Percentiles rank a stretch among this genome's conserved stretches.
Conservation (phyloP, 2,888 invertebrate genomes). For the Candidula unifasciata region DNA sequence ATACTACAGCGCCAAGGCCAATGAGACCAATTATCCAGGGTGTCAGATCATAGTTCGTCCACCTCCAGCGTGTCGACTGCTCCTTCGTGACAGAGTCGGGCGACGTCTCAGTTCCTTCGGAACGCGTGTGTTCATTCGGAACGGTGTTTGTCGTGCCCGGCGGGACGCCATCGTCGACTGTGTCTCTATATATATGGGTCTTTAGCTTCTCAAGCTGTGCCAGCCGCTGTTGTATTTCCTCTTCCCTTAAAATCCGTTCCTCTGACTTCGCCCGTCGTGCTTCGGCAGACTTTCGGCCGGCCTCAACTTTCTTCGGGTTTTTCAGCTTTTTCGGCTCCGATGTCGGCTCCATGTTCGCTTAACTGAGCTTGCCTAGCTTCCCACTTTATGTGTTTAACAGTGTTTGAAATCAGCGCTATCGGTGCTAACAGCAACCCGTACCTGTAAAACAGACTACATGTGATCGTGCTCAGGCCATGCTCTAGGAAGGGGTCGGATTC, state of each 20-base stretch:
- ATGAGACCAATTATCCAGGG: too few relatives aligned
- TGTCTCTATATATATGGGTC: too few relatives aligned
- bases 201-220: too few relatives aligned
- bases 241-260: neutral
- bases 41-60: too few relatives aligned
- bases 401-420: neutral
- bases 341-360: too few relatives aligned
- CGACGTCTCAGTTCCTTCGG: too few relatives aligned
- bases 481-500: constrained; percentile 24
- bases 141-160: neutral
- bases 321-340: too few relatives aligned
- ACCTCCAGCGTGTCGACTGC: too few relatives aligned
- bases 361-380: neutral
- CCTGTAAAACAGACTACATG: neutral
- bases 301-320: neutral
- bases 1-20: too few relatives aligned
- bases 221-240: neutral
- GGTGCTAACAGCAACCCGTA: constrained; percentile 2
- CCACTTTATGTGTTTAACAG: too few relatives aligned
- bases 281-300: neutral
- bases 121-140: too few relatives aligned
- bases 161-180: neutral
- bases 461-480: neutral
- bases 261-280: neutral
- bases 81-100: too few relatives aligned